A percentile compares a stretch with the other conserved stretches of the same genome.
Evolutionary conservation across 2,113 vertebrate species (phyloP).

Genomic region (Hyaena hyaena): DNA sequence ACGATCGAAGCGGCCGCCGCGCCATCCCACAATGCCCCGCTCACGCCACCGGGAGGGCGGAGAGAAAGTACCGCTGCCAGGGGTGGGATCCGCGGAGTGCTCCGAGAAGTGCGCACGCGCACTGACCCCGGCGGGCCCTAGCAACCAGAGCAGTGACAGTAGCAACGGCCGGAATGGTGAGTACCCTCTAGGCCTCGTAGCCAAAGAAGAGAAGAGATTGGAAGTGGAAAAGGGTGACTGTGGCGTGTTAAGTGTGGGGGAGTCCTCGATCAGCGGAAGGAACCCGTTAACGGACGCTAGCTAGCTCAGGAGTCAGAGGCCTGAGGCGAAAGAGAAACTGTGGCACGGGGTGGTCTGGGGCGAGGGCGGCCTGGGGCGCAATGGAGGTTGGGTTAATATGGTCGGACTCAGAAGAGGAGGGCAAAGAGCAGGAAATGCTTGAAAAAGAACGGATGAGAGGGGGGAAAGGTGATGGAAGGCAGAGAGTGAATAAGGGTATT

Average conservation of each 20-base stretch:
- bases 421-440: neutral
- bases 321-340: neutral
- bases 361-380: neutral
- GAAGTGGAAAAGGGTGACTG: neutral
- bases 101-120: conserved; percentile 80
- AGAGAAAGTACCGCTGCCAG: neutral
- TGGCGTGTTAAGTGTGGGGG: neutral
- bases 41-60: conserved; percentile 45
- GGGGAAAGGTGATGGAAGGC: neutral
- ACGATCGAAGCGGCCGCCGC: neutral
- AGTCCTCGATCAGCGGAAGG: neutral
- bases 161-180: conserved; percentile 87
- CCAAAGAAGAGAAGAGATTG: neutral
- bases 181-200: conserved; percentile 60
- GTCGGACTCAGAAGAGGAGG: neutral
- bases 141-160: conserved; percentile 88
- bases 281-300: neutral
- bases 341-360: neutral
- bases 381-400: neutral
- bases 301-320: neutral
- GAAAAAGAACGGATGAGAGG: neutral
- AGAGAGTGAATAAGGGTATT: neutral
- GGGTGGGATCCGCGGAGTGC: neutral
- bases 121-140: conserved; percentile 79
- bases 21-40: conserved; percentile 77